Base-by-base conservation (phyloP, 2,113 vertebrate genomes). In the Murina feae region DNA sequence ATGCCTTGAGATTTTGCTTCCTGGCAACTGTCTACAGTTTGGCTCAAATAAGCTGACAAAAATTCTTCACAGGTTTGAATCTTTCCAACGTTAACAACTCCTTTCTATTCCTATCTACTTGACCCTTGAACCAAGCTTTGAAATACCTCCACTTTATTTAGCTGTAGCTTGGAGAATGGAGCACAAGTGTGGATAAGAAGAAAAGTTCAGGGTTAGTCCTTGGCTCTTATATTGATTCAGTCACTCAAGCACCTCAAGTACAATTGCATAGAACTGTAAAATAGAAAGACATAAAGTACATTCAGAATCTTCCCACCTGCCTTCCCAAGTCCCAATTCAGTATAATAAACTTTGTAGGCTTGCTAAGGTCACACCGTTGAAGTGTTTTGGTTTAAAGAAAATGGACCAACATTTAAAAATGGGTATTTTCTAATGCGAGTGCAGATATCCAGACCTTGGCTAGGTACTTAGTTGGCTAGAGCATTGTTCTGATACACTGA, bases 141-240 rank as follows among this genome's bases (percentile, higher is more conserved):
- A 58, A 85, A 87, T 4, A 58, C 55, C 47, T 89, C 42, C 51
- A 53, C 76, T 90, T 84, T 63, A 96, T 92, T 87, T 51, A 74
- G 12, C 93, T 95, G 51, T 91, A 81, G 44, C 35, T 89, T 87
- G 10, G n/a, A 74, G 55, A 89, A 49, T 20, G 5, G 16, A 89
- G 21, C 4, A 32, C 13, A 49, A 53, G 6, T 92, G 37, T 87
- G 17, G 32, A 84, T 76, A 68, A 47, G 42, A 44, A 60, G 16
- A 51, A 58, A 86, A 78, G 35, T 63, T 90, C 28, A 89, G 58
- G 28, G 18, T 75, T 30, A 75, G 21, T 72, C 23, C 55, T 89
- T 89, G 49, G 20, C 9, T 90, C 18, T 84, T 81, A n/a, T 44
- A 78, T 39, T 86, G 83, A 95, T 69, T 86, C 25, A 74, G 30